Conservation (phyloP, 2,113 vertebrate species). For the Grallaria varia region DNA sequence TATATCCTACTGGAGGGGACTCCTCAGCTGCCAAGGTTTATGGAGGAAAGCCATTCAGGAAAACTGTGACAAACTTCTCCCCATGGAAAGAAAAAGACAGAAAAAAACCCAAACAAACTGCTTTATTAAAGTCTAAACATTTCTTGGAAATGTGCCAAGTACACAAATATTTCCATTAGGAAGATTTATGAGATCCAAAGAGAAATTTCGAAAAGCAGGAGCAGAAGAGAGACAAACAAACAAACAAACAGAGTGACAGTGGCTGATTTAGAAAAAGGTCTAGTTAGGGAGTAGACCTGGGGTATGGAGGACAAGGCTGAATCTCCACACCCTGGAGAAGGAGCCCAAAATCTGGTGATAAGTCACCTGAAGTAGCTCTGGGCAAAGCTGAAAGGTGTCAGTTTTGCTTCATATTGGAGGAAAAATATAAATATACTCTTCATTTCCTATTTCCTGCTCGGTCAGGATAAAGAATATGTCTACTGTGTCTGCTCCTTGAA, state of each 20-base stretch:
- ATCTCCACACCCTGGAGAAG: not conserved
- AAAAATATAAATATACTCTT: not conserved
- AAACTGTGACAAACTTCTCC: not conserved
- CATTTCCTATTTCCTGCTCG: not conserved
- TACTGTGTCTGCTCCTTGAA: not conserved
- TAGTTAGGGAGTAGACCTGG: not conserved
- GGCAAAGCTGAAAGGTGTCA: not conserved
- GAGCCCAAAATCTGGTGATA: not conserved
- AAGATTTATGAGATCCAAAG: slow-evolving; percentile 25
- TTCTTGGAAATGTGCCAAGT: not conserved
- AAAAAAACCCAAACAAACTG: not conserved
- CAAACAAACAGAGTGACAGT: not conserved
- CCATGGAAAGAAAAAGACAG: not conserved
- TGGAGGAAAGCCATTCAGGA: slow-evolving; percentile 8
- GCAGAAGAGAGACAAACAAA: slow-evolving; percentile 6
- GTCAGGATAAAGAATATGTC: not conserved
- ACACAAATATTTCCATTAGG: slow-evolving; percentile 26
- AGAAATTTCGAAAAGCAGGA: slow-evolving; percentile 20
- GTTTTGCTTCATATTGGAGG: not conserved
- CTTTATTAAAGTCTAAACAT: slow-evolving; percentile 4
- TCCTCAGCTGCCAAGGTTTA: slow-evolving; percentile 20
- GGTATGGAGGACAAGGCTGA: not conserved
- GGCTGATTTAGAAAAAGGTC: not conserved
- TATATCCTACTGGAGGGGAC: slow-evolving; percentile 49
- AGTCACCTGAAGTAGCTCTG: not conserved